Base-by-base conservation (phyloP, 1,140 invertebrate species). In the Drosophila watanabei region DNA sequence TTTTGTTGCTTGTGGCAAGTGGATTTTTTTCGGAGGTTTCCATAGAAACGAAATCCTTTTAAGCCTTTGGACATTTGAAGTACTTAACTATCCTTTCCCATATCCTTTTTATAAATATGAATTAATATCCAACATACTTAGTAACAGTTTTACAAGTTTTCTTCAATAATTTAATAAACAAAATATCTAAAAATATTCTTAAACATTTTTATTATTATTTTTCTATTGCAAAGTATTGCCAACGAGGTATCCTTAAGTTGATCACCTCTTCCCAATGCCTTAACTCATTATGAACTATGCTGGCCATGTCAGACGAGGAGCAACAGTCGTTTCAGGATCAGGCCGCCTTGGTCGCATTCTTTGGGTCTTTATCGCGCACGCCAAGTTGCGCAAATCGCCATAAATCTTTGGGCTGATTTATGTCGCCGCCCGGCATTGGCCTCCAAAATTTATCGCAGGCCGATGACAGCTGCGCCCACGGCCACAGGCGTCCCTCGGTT, bases 401-500 rank as follows among this genome's bases (percentile, higher is more conserved):
- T 92, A 92, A 92, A 92, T 92, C 90, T 92, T 86, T 86, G 64
- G 71, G 80, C 90, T 92, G 90, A 92, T 92, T 92, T 92, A 92
- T 92, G 90, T 87, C 80, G 77, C 72, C 66, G 84, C 75, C 56
- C 80, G 86, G 80, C 86, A 90, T 91, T 90, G 82, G 86, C 82
- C 86, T 85, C 84, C 84, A 82, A 89, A 80, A 89, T 89, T 89
- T 89, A 89, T 89, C 85, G 81, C 75, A 82, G 57, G 57, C 59
- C 84, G 86, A 79, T 89, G 86, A 89, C 80, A 89, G 82, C 82
- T 75, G 76, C 60, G 64, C 79, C 64, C 65, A 75, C 61, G 54
- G 82, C 80, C 76, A 54, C 14, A 58, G 83, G 41, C 61, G 64
- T 63, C 45, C 37, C 64, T 49, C 46, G 49, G 43, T 66, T 51